phyloP scores from a whole-genome alignment of 1,140 invertebrate genomes.

The Sesamia nonagrioides region DNA sequence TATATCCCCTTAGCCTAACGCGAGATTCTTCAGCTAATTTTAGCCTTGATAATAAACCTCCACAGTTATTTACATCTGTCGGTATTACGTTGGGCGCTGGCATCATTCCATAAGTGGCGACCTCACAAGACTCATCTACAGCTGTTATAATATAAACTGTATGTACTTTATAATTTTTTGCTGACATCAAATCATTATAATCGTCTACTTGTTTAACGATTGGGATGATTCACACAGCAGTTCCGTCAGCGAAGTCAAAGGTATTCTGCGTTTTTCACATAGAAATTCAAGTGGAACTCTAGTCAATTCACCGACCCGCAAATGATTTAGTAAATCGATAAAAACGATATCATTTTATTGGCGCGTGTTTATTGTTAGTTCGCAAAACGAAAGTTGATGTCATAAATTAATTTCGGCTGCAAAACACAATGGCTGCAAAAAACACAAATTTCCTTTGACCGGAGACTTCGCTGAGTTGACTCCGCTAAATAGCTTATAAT shows the following conservation, averaged over 20 bases:
- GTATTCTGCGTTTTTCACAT: conserved; percentile 1
- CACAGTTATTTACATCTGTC: not conserved
- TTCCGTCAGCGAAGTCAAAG: not conserved
- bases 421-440: not conserved
- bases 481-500: too few species aligned
- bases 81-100: conserved; percentile 15
- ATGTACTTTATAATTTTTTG: too few species aligned
- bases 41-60: too few species aligned
- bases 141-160: too few species aligned
- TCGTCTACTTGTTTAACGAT: not conserved
- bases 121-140: conserved; percentile 15
- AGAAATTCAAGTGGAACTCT: not conserved
- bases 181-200: too few species aligned
- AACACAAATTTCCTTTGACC: conserved; percentile 1
- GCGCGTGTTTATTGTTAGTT: conserved; percentile 6
- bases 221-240: not conserved
- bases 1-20: conserved; percentile 54
- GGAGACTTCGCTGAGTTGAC: too few species aligned
- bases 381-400: conserved; percentile 1
- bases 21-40: too few species aligned
- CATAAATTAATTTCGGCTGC: not conserved
- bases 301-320: not conserved
- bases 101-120: not conserved
- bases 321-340: not conserved
- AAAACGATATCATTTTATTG: not conserved